phyloP scores from a whole-genome alignment of 2,888 invertebrate species.

The Agrochola lota region DNA sequence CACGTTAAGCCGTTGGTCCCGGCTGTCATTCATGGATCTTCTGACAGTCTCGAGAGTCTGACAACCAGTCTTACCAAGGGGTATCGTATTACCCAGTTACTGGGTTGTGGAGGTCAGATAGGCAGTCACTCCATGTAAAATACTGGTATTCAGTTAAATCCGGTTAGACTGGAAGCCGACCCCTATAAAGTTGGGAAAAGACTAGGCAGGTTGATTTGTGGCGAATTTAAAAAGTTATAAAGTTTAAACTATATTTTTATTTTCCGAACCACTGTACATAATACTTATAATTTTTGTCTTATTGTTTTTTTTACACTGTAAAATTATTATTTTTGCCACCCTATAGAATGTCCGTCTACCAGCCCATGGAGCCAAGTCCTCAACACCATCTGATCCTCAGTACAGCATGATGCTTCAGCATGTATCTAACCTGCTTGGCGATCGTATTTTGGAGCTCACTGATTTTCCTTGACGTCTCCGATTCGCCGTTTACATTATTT shows the following conservation, averaged over 20 bases:
- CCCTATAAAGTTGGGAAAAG: too few species aligned
- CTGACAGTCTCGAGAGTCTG: too few species aligned
- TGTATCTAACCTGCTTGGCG: conserved; percentile 94
- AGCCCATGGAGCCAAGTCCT: conserved; percentile 8
- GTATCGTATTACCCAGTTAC: too few species aligned
- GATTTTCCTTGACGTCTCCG: conserved; percentile 89
- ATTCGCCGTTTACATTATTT: conserved; percentile 86
- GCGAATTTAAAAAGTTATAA: neutral
- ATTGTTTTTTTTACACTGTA: neutral
- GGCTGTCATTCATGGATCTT: too few species aligned
- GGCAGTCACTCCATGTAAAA: too few species aligned
- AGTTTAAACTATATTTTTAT: neutral
- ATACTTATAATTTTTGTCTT: neutral
- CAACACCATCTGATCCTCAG: conserved; percentile 32
- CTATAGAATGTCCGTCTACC: neutral
- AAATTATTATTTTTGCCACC: neutral
- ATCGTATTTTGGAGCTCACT: conserved; percentile 96
- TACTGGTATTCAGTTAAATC: too few species aligned
- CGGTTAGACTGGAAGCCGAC: too few species aligned
- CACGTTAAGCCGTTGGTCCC: too few species aligned
- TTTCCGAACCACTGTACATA: too few species aligned
- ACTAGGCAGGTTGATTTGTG: neutral
- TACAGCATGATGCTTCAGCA: conserved; percentile 62
- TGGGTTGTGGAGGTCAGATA: too few species aligned
- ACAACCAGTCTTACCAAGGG: too few species aligned